Conservation (phyloP, 2,797 vertebrate genomes). For the Lindbergichthys nudifrons region DNA sequence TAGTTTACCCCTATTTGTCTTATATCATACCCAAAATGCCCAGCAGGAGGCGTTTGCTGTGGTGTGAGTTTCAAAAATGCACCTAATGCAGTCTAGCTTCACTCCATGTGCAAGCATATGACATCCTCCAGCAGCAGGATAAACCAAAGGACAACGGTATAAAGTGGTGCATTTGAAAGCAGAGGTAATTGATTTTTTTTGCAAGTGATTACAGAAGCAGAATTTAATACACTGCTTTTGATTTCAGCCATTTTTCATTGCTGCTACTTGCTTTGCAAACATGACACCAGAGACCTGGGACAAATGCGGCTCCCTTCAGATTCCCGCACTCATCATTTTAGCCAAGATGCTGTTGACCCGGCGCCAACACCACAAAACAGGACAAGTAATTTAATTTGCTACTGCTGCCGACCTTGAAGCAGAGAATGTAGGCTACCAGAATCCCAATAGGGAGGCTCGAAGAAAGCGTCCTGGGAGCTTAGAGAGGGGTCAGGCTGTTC, state of each 20-base stretch:
- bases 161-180: slow-evolving; percentile 67
- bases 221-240: slow-evolving; percentile 74
- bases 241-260: slow-evolving; percentile 64
- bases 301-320: slow-evolving; percentile 67
- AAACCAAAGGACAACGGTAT: slow-evolving; percentile 53
- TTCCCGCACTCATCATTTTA: slow-evolving; percentile 79
- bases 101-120: slow-evolving; percentile 53
- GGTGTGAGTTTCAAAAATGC: slow-evolving; percentile 11
- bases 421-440: slow-evolving; percentile 77
- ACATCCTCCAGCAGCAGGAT: slow-evolving; percentile 52
- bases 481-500: slow-evolving; percentile 58
- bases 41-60: slow-evolving; percentile 67
- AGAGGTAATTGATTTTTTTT: slow-evolving; percentile 66
- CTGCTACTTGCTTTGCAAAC: slow-evolving; percentile 68
- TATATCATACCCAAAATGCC: slow-evolving; percentile 30
- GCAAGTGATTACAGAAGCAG: slow-evolving; percentile 73
- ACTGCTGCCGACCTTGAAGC: slow-evolving; percentile 80
- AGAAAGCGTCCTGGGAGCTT: slow-evolving; percentile 60
- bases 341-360: slow-evolving; percentile 75
- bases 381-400: slow-evolving; percentile 82
- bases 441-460: slow-evolving; percentile 74
- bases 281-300: slow-evolving; percentile 74
- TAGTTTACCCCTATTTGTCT: slow-evolving; percentile 1
- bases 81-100: slow-evolving; percentile 24
- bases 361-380: slow-evolving; percentile 74